A percentile compares a stretch with the other conserved stretches of the same genome.
These are phyloP conservation scores for Mobula hypostoma DNA, from an alignment of 2,113 vertebrate genomes.

Conservation along the genomic window DNA sequence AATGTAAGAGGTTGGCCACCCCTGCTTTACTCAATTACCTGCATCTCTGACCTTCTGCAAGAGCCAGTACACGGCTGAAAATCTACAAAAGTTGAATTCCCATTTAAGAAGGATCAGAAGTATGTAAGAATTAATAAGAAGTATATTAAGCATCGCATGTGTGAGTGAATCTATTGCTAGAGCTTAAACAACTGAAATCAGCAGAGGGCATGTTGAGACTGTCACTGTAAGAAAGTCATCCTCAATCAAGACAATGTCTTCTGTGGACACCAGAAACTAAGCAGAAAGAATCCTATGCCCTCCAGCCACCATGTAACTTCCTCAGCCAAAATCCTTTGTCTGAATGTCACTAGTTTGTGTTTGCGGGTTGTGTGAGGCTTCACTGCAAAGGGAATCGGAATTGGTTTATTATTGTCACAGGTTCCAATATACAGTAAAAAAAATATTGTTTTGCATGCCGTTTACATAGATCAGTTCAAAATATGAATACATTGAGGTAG, in stretches of 20 bases:
- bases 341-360: neutral
- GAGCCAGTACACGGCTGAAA: neutral
- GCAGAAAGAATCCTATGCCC: neutral
- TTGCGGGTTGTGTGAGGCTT: too few species aligned
- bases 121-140: too few species aligned
- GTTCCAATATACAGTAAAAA: too few species aligned
- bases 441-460: too few species aligned
- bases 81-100: neutral
- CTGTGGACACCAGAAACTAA: neutral
- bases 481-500: too few species aligned
- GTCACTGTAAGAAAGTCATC: neutral
- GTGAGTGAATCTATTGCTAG: neutral
- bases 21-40: neutral
- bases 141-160: neutral
- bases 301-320: neutral
- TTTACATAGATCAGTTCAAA: too few species aligned
- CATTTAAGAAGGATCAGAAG: neutral
- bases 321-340: neutral
- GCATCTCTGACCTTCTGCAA: neutral
- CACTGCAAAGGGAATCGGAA: too few species aligned
- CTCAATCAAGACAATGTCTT: neutral
- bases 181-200: neutral
- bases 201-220: neutral
- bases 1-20: too few species aligned
- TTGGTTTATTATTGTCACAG: too few species aligned